Evolutionary conservation across 2,113 vertebrate species (phyloP).

Genomic region (Rhombomys opimus): DNA sequence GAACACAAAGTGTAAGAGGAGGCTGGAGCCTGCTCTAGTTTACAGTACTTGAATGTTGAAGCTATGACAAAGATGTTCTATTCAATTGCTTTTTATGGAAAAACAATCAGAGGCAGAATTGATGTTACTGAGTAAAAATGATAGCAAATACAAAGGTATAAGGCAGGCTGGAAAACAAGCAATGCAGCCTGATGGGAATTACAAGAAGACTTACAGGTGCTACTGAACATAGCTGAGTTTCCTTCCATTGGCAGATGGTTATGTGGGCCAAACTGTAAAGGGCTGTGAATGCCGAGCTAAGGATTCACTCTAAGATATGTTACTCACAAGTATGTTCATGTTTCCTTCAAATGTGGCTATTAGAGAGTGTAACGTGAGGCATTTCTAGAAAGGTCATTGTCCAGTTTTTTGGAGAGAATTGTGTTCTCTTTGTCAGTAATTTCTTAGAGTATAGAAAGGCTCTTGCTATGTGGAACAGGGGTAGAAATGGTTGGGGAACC

Average conservation of each 20-base stretch:
- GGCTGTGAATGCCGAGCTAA: background rate
- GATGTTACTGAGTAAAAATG: background rate
- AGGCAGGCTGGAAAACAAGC: background rate
- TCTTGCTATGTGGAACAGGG: background rate
- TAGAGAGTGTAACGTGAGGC: conserved; percentile 18
- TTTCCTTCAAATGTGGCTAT: conserved; percentile 46
- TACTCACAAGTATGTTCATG: conserved; percentile 35
- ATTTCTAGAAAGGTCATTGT: background rate
- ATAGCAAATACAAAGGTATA: background rate
- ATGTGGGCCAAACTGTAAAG: background rate
- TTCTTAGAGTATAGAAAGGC: conserved; percentile 30
- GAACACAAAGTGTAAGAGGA: background rate
- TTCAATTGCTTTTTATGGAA: conserved; percentile 73
- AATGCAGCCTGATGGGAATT: background rate
- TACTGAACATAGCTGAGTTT: background rate
- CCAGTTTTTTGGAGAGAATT: background rate
- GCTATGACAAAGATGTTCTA: conserved; percentile 69
- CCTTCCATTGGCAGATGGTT: background rate
- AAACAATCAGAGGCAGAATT: conserved; percentile 7
- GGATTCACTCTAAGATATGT: conserved; percentile 12
- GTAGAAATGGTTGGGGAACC: background rate
- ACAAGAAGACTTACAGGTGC: background rate
- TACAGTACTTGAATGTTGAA: conserved; percentile 56
- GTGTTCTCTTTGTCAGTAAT: background rate
- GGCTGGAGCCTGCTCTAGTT: conserved; percentile 46